Percentiles rank a stretch among this genome's conserved stretches.
Evolutionary conservation across 2,113 vertebrate species (phyloP).

Genomic region (Neolamprologus brichardi): DNA sequence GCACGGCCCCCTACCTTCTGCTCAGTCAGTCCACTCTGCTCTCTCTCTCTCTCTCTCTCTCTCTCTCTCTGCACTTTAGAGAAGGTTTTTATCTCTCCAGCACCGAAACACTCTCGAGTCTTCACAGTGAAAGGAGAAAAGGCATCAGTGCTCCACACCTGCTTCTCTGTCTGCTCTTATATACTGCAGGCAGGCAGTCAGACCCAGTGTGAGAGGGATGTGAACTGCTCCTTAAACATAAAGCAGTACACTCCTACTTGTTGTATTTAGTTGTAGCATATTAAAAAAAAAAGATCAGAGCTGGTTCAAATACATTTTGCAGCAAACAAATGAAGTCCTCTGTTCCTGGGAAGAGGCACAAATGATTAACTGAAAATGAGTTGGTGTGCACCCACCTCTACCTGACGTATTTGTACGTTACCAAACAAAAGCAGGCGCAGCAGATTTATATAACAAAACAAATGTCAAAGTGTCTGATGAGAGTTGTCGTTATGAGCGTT

Average conservation of each 20-base stretch:
- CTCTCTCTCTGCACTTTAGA: background rate
- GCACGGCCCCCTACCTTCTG: background rate
- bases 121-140: conserved; percentile 34
- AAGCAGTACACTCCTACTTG: background rate
- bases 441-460: background rate
- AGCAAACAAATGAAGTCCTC: background rate
- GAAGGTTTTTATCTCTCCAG: conserved; percentile 41
- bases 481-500: background rate
- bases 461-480: background rate
- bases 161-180: conserved; percentile 25
- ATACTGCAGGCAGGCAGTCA: conserved; percentile 14
- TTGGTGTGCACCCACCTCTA: background rate
- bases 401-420: background rate
- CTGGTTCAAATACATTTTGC: background rate
- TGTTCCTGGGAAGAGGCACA: background rate
- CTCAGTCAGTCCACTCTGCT: background rate
- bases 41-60: conserved; percentile 1
- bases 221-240: background rate
- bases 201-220: background rate
- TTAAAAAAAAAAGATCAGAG: background rate
- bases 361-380: background rate
- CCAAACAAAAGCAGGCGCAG: background rate
- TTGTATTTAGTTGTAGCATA: background rate
- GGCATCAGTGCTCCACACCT: conserved; percentile 30
- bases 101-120: conserved; percentile 30